Evolutionary conservation across 2,113 vertebrate genomes (phyloP).

Genomic region (Equus przewalskii): DNA sequence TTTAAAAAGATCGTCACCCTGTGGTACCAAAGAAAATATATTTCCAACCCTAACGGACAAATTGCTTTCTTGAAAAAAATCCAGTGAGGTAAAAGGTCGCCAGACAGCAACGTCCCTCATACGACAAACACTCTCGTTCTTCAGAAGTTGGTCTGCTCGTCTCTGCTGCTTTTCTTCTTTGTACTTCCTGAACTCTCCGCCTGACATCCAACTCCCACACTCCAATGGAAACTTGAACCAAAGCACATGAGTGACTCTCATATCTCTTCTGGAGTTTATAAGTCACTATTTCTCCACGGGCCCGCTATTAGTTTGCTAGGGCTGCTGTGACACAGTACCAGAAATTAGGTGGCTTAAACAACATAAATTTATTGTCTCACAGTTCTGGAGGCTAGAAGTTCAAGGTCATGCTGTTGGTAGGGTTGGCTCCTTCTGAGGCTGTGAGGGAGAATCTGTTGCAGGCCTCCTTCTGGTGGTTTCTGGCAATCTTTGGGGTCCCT

Average conservation of each 20-base stretch:
- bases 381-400: not conserved
- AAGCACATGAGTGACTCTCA: not conserved
- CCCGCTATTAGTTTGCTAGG: not conserved
- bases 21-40: constrained; percentile 8
- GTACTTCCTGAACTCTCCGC: not conserved
- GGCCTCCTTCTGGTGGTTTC: not conserved
- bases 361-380: not conserved
- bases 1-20: not conserved
- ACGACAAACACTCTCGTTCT: not conserved
- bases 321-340: not conserved
- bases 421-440: not conserved
- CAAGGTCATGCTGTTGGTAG: not conserved
- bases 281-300: not conserved
- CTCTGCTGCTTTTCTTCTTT: not conserved
- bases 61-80: not conserved
- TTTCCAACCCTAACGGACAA: not conserved
- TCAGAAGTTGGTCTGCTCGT: not conserved
- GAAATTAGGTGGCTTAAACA: not conserved
- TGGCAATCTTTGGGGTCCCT: not conserved
- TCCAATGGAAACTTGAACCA: not conserved
- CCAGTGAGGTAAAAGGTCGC: not conserved
- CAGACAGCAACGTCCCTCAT: not conserved
- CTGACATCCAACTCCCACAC: not conserved
- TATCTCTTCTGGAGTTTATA: not conserved
- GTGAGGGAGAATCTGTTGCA: too few species aligned